Evolutionary conservation across 2,888 invertebrate species (phyloP).

Genomic region (Argyra leucocephala): DNA sequence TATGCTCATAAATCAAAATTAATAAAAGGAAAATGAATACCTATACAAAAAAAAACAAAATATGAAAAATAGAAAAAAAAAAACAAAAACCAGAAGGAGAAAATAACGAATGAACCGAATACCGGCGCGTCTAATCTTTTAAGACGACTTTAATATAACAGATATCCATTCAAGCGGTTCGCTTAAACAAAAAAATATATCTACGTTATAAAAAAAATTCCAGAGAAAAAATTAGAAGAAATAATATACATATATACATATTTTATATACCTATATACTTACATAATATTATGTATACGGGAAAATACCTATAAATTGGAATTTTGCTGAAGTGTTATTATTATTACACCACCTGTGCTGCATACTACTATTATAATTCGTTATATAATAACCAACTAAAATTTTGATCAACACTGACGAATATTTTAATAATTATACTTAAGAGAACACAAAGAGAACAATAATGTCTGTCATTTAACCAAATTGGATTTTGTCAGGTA

Average conservation of each 20-base stretch:
- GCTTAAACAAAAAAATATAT: not conserved
- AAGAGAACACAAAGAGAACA: too few relatives aligned
- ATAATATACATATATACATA: too few relatives aligned
- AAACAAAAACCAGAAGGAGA: not conserved
- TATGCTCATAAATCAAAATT: not conserved
- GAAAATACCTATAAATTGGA: constrained; percentile 1
- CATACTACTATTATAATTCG: not conserved
- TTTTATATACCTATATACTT: too few relatives aligned
- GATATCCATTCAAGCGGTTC: not conserved
- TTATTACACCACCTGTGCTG: not conserved
- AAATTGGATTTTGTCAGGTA: too few relatives aligned
- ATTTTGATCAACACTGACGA: too few relatives aligned
- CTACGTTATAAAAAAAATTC: too few relatives aligned
- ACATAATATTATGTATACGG: not conserved
- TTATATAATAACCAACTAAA: too few relatives aligned
- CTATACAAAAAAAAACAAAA: not conserved
- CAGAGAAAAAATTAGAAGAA: too few relatives aligned
- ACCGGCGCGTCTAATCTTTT: not conserved
- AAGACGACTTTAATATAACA: not conserved
- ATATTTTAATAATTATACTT: too few relatives aligned
- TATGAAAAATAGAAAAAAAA: not conserved
- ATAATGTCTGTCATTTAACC: too few relatives aligned
- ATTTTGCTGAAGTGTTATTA: not conserved
- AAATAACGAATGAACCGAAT: not conserved
- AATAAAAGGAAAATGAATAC: not conserved